Evolutionary conservation across 2,113 vertebrate genomes (phyloP).

Genomic region (Podiceps cristatus): DNA sequence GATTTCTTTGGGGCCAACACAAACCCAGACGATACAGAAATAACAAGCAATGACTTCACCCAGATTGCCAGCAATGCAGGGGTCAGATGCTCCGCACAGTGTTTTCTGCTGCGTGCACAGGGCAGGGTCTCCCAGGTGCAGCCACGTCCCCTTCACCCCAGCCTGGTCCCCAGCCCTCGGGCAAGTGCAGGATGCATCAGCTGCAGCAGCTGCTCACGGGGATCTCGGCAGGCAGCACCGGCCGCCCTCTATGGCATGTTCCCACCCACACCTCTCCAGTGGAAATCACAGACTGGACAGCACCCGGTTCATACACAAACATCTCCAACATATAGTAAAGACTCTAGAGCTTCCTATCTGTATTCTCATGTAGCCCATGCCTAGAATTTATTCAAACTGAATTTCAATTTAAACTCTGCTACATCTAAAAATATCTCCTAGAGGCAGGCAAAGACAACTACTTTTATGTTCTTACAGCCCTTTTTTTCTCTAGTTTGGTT

Average conservation of each 20-base stretch:
- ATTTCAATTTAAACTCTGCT: not conserved
- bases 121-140: not conserved
- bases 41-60: too few species aligned
- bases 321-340: not conserved
- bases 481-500: not conserved
- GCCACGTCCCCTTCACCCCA: not conserved
- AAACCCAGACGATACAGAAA: not conserved
- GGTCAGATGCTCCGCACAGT: not conserved
- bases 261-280: not conserved
- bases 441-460: not conserved
- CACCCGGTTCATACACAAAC: accelerated
- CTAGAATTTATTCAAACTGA: not conserved
- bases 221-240: not conserved
- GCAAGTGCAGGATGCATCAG: not conserved
- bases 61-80: not conserved
- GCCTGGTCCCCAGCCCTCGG: accelerated
- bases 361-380: not conserved
- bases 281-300: not conserved
- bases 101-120: not conserved
- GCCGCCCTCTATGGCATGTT: not conserved
- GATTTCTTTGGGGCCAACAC: not conserved
- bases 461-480: not conserved
- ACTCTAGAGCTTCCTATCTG: not conserved
- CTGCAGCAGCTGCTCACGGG: not conserved
- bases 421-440: not conserved